A percentile compares a stretch with the other conserved stretches of the same genome.
phyloP scores from a whole-genome alignment of 2,888 invertebrate species.

The Sarcophaga subvicina region DNA sequence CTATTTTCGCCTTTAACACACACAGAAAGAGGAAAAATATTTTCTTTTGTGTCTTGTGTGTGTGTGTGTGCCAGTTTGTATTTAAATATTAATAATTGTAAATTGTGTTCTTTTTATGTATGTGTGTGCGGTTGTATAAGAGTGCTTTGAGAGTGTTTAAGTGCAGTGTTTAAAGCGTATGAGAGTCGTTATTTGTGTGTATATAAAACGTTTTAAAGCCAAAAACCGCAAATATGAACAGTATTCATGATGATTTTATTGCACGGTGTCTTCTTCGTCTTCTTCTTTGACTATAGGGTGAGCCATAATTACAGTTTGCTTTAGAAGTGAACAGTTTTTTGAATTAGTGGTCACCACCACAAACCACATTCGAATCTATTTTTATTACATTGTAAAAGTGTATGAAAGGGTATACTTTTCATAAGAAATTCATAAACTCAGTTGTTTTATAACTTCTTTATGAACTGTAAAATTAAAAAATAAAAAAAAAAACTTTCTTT shows the following conservation, averaged over 20 bases:
- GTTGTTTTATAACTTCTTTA: too few relatives aligned
- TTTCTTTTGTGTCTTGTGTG: conserved; percentile 1
- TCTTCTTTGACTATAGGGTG: too few relatives aligned
- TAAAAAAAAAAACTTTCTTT: too few relatives aligned
- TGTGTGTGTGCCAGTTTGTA: conserved; percentile 7
- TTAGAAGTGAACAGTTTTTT: too few relatives aligned
- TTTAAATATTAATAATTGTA: background rate
- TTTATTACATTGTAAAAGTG: too few relatives aligned
- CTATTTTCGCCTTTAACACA: background rate
- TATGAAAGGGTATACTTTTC: too few relatives aligned
- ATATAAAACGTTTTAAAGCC: conserved; percentile 24
- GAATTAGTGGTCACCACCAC: too few relatives aligned
- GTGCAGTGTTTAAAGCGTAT: background rate
- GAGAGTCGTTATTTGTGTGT: background rate
- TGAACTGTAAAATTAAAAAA: too few relatives aligned
- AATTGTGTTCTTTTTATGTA: background rate
- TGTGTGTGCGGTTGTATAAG: background rate
- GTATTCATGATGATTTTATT: conserved; percentile 23
- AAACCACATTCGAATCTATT: too few relatives aligned
- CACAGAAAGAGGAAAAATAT: background rate
- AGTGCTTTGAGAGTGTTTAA: background rate
- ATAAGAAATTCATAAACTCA: too few relatives aligned
- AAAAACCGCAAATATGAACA: conserved; percentile 58
- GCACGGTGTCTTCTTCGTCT: too few relatives aligned
- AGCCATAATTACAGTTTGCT: too few relatives aligned